A percentile compares a stretch with the other conserved stretches of the same genome.
These are phyloP conservation scores for Prionailurus bengalensis DNA, from an alignment of 2,113 vertebrate genomes.

Conservation along the genomic window DNA sequence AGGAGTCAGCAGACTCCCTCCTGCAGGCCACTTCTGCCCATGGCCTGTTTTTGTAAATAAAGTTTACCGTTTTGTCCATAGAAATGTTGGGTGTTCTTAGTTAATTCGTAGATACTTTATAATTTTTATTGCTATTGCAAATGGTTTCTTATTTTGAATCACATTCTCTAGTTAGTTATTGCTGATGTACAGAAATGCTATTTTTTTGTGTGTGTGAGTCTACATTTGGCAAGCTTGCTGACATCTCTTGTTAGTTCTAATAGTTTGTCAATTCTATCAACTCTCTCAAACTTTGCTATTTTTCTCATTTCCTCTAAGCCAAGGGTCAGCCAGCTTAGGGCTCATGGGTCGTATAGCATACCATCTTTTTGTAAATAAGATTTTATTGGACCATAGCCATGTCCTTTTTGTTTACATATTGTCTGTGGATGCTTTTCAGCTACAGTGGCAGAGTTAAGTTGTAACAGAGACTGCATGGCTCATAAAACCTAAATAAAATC, in stretches of 20 bases:
- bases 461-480: neutral
- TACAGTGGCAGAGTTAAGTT: neutral
- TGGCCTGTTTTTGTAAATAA: neutral
- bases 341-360: neutral
- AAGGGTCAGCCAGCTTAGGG: neutral
- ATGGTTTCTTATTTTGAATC: neutral
- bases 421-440: neutral
- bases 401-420: neutral
- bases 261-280: neutral
- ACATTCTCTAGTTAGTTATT: neutral
- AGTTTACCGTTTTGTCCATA: neutral
- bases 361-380: neutral
- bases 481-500: neutral
- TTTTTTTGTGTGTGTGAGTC: neutral
- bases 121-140: neutral
- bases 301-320: neutral
- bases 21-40: neutral
- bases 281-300: neutral
- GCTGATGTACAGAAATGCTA: neutral
- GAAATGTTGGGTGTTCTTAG: neutral
- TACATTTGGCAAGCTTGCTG: neutral
- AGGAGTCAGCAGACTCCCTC: rapidly evolving
- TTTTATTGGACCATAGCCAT: neutral
- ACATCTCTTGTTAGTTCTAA: neutral
- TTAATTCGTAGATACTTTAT: neutral